Conservation (phyloP, 2,113 vertebrate species). For the Gracilinanus agilis region DNA sequence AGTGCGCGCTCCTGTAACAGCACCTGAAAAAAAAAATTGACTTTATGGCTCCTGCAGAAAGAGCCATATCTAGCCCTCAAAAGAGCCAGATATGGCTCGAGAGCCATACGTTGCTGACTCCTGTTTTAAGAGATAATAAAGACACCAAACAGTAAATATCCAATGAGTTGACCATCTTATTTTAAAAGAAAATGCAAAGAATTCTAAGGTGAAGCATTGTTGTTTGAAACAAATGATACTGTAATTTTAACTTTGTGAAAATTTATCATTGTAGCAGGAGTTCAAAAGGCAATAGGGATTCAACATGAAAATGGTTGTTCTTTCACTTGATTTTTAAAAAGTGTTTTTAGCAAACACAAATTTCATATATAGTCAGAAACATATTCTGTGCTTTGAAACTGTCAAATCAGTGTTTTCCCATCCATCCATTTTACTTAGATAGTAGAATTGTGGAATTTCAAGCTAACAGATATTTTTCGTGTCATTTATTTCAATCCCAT, state of each 20-base stretch:
- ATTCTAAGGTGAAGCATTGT: not conserved
- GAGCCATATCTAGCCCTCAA: no score
- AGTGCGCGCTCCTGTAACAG: no score
- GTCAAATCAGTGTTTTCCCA: not conserved
- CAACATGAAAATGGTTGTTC: not conserved
- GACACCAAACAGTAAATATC: not conserved
- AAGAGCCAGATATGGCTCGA: no score
- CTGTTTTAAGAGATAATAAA: no score
- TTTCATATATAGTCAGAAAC: not conserved
- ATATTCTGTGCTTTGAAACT: not conserved
- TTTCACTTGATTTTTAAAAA: not conserved
- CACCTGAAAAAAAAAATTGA: no score
- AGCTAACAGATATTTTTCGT: not conserved
- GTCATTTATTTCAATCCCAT: not conserved
- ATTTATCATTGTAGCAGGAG: not conserved
- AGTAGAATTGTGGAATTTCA: not conserved
- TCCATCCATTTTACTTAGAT: not conserved
- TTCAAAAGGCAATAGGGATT: not conserved
- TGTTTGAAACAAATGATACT: not conserved
- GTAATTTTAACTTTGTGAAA: not conserved
- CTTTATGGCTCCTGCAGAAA: no score
- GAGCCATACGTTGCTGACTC: no score
- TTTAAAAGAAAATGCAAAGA: not conserved
- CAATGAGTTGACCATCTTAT: not conserved
- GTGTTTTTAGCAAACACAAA: not conserved